Base-by-base conservation (phyloP, 2,797 vertebrate species). In the Mormyrops boulengeri region DNA sequence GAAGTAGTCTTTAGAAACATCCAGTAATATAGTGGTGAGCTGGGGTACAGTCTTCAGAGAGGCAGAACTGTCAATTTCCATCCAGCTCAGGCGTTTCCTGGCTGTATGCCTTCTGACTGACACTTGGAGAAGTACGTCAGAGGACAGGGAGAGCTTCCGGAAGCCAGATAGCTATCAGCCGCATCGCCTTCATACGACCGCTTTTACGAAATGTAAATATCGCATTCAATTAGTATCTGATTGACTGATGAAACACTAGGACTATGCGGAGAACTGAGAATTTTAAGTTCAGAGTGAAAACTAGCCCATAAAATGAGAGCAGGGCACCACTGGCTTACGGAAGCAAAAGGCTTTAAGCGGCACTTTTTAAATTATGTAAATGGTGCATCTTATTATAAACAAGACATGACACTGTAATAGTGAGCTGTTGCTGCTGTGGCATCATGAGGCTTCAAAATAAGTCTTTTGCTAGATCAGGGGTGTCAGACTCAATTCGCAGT, bases 1-100 rank as follows among this genome's bases (percentile, higher is more conserved):
- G 19, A 85, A 50, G 22, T 49, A 50, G 9, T 50, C 2, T 49
- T 50, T 85, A 87, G 89, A 93, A 94, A 91, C 90, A 93, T 93
- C 91, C 88, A 88, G 86, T 89, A 49, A 90, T 77, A 38, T 90
- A 89, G 91, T 90, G 91, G 91, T 93, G 90, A 91, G 73, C 89
- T 84, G 26, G 34, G 82, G 60, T 89, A 85, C 84, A 87, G 55
- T 88, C 66, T n/a, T 53, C 53, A 49, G 82, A 38, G 84, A 60
- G 50, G 60, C 62, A 49, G 17, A 26, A 34, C 19, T 41, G 84
- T 53, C 87, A 34, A 30, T 69, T 69, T 19, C 49, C 8, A 14
- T 53, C 17, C 17, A 22, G 11, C 53, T 57, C 55, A 62, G 34
- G 82, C 12, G 12, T 55, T 55, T 55, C 22, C 26, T 34, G 49